phyloP scores from a whole-genome alignment of 2,888 invertebrate species.

The Drosophila cracens region DNA sequence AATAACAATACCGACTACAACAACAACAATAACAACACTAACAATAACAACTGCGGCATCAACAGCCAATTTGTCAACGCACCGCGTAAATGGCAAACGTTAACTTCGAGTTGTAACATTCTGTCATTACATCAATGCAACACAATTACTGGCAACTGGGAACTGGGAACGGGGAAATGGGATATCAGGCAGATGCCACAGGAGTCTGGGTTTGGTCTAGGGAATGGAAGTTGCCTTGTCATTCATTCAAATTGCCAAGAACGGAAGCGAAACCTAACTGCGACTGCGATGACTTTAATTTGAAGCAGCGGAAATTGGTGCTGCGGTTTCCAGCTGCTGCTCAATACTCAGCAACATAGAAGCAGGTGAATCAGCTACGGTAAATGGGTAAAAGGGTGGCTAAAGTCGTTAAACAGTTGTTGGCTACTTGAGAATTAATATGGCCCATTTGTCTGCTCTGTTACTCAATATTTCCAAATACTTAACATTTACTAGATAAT shows the following conservation, averaged over 20 bases:
- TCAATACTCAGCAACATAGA: neutral
- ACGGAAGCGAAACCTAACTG: slow-evolving; percentile 33
- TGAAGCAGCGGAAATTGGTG: slow-evolving; percentile 55
- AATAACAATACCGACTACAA: slow-evolving; percentile 14
- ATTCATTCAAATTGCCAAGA: slow-evolving; percentile 53
- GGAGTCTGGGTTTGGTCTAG: neutral
- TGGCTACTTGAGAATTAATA: neutral
- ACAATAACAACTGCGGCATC: slow-evolving; percentile 37
- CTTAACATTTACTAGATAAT: neutral
- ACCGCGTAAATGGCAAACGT: slow-evolving; percentile 44
- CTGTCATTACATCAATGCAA: slow-evolving; percentile 62
- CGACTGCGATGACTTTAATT: slow-evolving; percentile 24
- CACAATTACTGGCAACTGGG: slow-evolving; percentile 34
- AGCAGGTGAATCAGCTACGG: slow-evolving; percentile 18
- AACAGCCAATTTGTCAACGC: slow-evolving; percentile 69
- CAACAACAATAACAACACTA: slow-evolving; percentile 19
- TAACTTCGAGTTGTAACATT: slow-evolving; percentile 44
- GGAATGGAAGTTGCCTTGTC: slow-evolving; percentile 24
- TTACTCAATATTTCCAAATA: neutral
- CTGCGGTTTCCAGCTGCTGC: slow-evolving; percentile 32
- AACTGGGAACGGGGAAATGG: neutral
- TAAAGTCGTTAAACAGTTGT: neutral
- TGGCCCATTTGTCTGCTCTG: neutral
- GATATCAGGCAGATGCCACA: neutral
- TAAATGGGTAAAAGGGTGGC: neutral